Evolutionary conservation across 1,140 invertebrate species (phyloP), one percentile per base, ranked within the genome.

Genomic region (Drosophila miranda): DNA sequence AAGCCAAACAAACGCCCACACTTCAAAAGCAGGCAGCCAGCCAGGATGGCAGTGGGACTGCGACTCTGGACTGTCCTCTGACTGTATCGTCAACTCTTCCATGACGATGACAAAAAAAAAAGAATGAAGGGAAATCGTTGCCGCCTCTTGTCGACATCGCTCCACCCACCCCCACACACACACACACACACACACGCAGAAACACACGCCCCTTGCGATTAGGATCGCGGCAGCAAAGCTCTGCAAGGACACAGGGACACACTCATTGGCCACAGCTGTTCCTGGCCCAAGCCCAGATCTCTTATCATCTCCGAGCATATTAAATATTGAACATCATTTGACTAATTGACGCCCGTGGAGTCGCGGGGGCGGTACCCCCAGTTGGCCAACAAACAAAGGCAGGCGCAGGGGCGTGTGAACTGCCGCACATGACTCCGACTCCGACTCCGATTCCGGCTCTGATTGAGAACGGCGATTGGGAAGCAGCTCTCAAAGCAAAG

Each of bases 241-340:
- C 87, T 38, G 34, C 34, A 83, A 83, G 79, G 79, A 77, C 82
- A 75, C 54, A 75, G 41, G 42, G 19, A 19, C 19, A 19, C 70
- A 53, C 82, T 68, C 78, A 86, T 86, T 86, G 81, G 81, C 55
- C 58, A 26, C 83, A 89, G 75, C 81, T 79, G 81, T 80, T 64
- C 7, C 23, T 53, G 16, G 14, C 43, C 9, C 6, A 38, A 14
- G 23, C n/a, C 46, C 43, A 78, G 87, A 89, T 79, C 69, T 52
- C 73, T 77, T 86, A 90, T 90, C 80, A 76, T 45, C 59, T 41
- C 68, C 57, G 42, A 43, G 78, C 73, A 89, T 89, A 90, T 90
- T 89, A 90, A 90, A 90, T 90, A 90, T 90, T 90, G 89, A 90
- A 90, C 89, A 89, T 90, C 89, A 90, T 90, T 90, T 90, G 84